Evolutionary conservation across 2,113 vertebrate genomes (phyloP), one percentile per base, ranked within the genome.

Genomic region (Burhinus bistriatus): DNA sequence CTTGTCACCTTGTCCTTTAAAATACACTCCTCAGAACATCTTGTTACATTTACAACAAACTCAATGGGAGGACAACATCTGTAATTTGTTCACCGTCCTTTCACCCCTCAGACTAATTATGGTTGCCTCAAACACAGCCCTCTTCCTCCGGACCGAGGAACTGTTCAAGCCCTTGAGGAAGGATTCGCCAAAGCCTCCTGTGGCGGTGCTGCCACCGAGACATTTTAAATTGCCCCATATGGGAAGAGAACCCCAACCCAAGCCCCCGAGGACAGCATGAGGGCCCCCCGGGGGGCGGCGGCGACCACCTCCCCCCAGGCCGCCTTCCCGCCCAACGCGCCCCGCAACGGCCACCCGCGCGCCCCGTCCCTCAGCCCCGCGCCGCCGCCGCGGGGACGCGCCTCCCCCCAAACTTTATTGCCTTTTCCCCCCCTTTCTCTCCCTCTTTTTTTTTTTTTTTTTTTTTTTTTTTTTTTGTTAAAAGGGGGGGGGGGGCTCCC

Each of bases 351-450:
- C 83, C 90, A 68, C 90, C 83, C 83, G 90, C 69, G n/a, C 69
- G n/a, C 83, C 76, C 47, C n/a, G 16, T 55, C 61, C 81, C 47
- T 36, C 52, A 66, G 78, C 58, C 71, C 47, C 79, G 18, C 18
- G 44, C 45, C 18, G 45, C 45, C 45, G 77, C 71, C 55, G 29
- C 36, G 58, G 69, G 57, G 36, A 54, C 40, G 86, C 76, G 7
- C 75, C 97, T 92, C 93, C 97, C 97, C 81, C 95, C 97, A 93
- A 95, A 96, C 95, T 96, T 94, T 72, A 87, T 82, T 69, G 89
- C 84, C 59, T n/a, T n/a, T n/a, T n/a, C n/a, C n/a, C n/a, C n/a
- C n/a, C n/a, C n/a, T n/a, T n/a, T n/a, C n/a, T n/a, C n/a, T n/a
- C n/a, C n/a, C n/a, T n/a, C n/a, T n/a, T n/a, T n/a, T n/a, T n/a